Conservation (phyloP, 92 coral and sea anemone species). For the Palythoa grandiflora region DNA sequence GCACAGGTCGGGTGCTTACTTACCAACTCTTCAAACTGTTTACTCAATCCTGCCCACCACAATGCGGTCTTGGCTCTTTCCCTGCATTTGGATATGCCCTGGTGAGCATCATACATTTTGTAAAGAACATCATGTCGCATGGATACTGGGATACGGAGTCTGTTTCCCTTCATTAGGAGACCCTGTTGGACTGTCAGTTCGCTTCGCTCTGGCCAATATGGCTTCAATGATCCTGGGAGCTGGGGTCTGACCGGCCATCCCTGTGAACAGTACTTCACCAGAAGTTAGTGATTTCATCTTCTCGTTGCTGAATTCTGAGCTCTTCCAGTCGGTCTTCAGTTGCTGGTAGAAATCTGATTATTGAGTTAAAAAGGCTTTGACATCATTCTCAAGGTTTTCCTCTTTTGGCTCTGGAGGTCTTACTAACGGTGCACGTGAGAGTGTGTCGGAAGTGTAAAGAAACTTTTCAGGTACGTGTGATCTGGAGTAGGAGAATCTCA, state of each 20-base stretch:
- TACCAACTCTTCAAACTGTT: neutral
- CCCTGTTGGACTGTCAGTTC: constrained; percentile 55
- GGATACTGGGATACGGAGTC: constrained; percentile 55
- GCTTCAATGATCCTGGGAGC: constrained; percentile 49
- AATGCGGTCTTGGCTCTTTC: constrained; percentile 65
- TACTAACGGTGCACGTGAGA: too few species aligned
- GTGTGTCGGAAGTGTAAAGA: neutral
- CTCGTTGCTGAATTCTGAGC: constrained; percentile 56
- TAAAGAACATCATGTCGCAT: constrained; percentile 61
- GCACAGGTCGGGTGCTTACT: neutral
- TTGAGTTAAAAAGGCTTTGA: constrained; percentile 22
- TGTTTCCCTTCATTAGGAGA: constrained; percentile 48
- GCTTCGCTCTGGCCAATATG: constrained; percentile 55
- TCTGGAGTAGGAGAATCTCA: constrained; percentile 10
- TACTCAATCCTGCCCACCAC: constrained; percentile 60
- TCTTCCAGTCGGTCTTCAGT: constrained; percentile 50
- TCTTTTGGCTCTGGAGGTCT: neutral
- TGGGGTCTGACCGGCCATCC: constrained; percentile 66
- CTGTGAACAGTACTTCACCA: constrained; percentile 39
- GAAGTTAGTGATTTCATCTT: constrained; percentile 36
- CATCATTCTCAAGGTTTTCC: constrained; percentile 17
- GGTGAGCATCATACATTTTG: constrained; percentile 61
- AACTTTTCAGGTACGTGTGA: constrained; percentile 60
- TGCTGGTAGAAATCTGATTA: constrained; percentile 53
- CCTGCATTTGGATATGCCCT: constrained; percentile 67